Conservation (phyloP, 1,140 invertebrate species). For the Lycorma delicatula region DNA sequence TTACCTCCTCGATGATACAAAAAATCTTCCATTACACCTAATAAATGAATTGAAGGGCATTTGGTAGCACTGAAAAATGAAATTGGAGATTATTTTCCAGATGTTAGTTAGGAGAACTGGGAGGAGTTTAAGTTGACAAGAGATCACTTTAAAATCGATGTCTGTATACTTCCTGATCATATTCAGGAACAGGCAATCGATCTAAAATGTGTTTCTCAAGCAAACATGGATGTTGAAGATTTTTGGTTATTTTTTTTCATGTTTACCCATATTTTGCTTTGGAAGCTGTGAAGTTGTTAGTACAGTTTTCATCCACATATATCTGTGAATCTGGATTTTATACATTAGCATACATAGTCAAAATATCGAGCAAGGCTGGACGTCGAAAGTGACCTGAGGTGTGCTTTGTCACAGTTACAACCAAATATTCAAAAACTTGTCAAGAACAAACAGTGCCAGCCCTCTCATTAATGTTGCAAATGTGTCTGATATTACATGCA, state of each 20-base stretch:
- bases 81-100: neutral
- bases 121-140: neutral
- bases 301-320: constrained; percentile 15
- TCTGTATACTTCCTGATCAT: neutral
- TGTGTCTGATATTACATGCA: neutral
- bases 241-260: constrained; percentile 3
- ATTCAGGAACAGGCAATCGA: neutral
- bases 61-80: neutral
- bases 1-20: constrained; percentile 1
- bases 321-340: constrained; percentile 17
- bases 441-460: constrained; percentile 15
- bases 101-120: neutral
- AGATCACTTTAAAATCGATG: neutral
- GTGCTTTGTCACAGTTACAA: constrained; percentile 11
- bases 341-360: constrained; percentile 11
- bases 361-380: constrained; percentile 10
- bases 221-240: neutral
- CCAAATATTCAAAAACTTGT: constrained; percentile 10
- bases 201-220: neutral
- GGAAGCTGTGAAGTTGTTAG: constrained; percentile 5
- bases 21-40: neutral
- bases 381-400: constrained; percentile 5
- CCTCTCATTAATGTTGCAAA: constrained; percentile 8
- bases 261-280: neutral
- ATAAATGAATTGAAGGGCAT: neutral